Evolutionary conservation across 2,888 invertebrate genomes (phyloP), one percentile per base, ranked within the genome.

Genomic region (Epirrita christyi): DNA sequence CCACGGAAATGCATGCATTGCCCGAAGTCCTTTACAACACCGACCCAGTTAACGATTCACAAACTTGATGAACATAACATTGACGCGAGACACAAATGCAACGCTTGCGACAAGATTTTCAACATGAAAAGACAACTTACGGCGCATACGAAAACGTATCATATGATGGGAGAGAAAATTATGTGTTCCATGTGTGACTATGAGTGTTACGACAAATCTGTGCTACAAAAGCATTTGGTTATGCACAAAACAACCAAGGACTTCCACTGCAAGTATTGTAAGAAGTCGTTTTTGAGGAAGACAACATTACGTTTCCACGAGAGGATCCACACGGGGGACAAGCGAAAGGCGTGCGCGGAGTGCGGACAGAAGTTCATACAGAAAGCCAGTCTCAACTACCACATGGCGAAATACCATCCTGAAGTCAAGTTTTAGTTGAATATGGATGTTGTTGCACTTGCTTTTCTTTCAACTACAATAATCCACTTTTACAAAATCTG

Each of bases 331-430:
- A 89, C 88, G 0, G 88, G 85, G 0, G 91, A 90, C 36, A 73
- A 81, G 43, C 69, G 83, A 63, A 86, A 89, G 51, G 78, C 86
- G 0, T 91, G 91, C 57, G 65, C 60, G 0, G 76, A 78, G 0
- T 91, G 91, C 46, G 81, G 86, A 0, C 85, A 91, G 54, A 86
- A 87, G 42, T 92, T 91, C 54, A 89, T 89, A 0, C 89, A 91
- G 61, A 90, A 90, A 61, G 86, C 90, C 0, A 90, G 90, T 57
- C 64, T 88, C 57, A 90, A 90, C 59, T 90, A 88, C 61, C 89
- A 91, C 36, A 89, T 90, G 90, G 68, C 79, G 0, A 91, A 88
- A 38, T 85, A 88, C 54, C 89, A 91, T 62, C 89, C 91, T 1
- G 46, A 10, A 36, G 45, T 45, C 9, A 45, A 45, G 45, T 45